A percentile compares a stretch with the other conserved stretches of the same genome.
Conservation (phyloP, 2,113 vertebrate genomes). For the Brachirus orientalis region DNA sequence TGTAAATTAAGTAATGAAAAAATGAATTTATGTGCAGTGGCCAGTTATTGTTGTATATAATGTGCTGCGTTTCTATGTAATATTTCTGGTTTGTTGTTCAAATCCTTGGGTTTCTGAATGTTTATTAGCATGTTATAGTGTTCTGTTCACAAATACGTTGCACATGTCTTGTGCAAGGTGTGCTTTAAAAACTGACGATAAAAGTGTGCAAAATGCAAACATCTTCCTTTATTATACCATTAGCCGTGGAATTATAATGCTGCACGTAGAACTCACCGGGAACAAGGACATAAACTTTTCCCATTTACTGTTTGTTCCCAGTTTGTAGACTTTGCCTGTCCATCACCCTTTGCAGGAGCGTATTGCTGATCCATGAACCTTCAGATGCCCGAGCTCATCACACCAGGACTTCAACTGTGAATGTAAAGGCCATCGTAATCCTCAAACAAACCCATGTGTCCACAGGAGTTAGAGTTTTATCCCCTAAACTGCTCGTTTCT, state of each 20-base stretch:
- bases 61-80: neutral
- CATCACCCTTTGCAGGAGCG: conserved; percentile 45
- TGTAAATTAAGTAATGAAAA: neutral
- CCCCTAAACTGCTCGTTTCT: conserved; percentile 22
- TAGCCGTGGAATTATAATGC: too few relatives aligned
- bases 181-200: too few relatives aligned
- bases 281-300: neutral
- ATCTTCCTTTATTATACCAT: too few relatives aligned
- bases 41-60: neutral
- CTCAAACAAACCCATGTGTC: conserved; percentile 53
- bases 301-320: neutral
- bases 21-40: neutral
- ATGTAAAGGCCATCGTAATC: conserved; percentile 56
- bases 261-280: too few relatives aligned
- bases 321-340: conserved; percentile 37
- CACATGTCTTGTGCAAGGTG: too few relatives aligned
- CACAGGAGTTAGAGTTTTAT: conserved; percentile 21
- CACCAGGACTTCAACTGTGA: conserved; percentile 37
- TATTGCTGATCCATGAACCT: conserved; percentile 26
- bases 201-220: too few relatives aligned
- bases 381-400: conserved; percentile 36
- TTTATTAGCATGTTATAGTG: too few relatives aligned
- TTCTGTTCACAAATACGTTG: too few relatives aligned
- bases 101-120: too few relatives aligned
- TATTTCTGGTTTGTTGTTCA: too few relatives aligned